These are phyloP conservation scores for Thaleichthys pacificus DNA, from an alignment of 2,797 vertebrate species.

Conservation along the genomic window DNA sequence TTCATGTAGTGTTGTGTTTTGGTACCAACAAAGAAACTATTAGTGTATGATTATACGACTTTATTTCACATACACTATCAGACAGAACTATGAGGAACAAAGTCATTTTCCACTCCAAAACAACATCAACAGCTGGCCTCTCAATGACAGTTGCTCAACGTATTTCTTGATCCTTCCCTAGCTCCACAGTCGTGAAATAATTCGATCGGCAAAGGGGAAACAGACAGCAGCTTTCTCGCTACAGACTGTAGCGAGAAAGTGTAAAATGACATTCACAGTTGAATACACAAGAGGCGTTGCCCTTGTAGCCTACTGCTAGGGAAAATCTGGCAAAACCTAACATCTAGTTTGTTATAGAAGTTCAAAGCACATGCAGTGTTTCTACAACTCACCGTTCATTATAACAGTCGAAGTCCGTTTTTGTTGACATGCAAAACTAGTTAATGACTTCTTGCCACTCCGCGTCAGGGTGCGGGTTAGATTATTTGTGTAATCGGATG, in stretches of 20 bases:
- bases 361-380: background rate
- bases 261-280: no score
- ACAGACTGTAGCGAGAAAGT: no score
- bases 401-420: conserved; percentile 51
- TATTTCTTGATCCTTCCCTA: no score
- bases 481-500: conserved; percentile 17
- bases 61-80: no score
- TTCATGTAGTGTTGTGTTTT: background rate
- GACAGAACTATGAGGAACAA: no score
- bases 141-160: no score
- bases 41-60: no score
- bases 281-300: background rate
- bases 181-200: no score
- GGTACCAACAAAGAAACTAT: background rate
- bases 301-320: background rate
- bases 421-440: conserved; percentile 36
- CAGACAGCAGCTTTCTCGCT: no score
- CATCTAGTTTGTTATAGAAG: background rate
- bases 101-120: no score
- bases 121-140: no score
- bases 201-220: no score
- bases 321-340: background rate
- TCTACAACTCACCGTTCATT: conserved; percentile 78
- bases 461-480: background rate
- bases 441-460: background rate